Base-by-base conservation (phyloP, 2,113 vertebrate species). In the Opisthocomus hoazin region DNA sequence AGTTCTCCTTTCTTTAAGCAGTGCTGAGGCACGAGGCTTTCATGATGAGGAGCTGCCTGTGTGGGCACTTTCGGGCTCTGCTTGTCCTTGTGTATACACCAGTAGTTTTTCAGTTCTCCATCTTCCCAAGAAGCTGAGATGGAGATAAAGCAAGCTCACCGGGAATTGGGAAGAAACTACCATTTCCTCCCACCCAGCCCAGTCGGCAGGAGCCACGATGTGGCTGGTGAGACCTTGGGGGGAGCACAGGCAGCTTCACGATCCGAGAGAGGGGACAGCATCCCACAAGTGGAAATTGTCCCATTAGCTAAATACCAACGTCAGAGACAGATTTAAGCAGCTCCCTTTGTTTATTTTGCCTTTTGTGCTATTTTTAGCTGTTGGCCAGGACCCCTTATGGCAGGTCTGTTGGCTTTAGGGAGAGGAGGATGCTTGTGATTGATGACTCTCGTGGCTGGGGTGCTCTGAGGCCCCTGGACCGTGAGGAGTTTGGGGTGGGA, bases 291-390 rank as follows among this genome's bases (percentile, higher is more conserved):
- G 39, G 34, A 80, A 48, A 37, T 30, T 45, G 15, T 48, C 78
- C 50, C 8, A 3, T 84, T 87, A 68, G 87, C 77, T 71, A 37
- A 58, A 74, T 69, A 30, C 2, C 10, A 83, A 82, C 3, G 1
- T 79, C 2, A 1, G 74, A 84, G 89, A 23, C 12, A 5, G 37
- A 74, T 76, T 77, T 61, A 70, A 84, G 79, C 63, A 69, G 19
- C 32, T 86, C 45, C 29, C 30, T 80, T 86, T 93, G 66, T 89
- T 92, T 92, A 46, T 87, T 85, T 51, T 93, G 66, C 39, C 30
- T 75, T 73, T 57, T 32, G 34, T 71, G 34, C 45, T 87, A 11
- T 83, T 94, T 95, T 91, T 60, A 87, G 71, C 64, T 71, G 30
- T 5, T 84, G 79, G 71, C 58, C 32, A 63, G n/a, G 41, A 34